Base-by-base conservation (phyloP, 2,797 vertebrate species). In the Poecilia gillii region DNA sequence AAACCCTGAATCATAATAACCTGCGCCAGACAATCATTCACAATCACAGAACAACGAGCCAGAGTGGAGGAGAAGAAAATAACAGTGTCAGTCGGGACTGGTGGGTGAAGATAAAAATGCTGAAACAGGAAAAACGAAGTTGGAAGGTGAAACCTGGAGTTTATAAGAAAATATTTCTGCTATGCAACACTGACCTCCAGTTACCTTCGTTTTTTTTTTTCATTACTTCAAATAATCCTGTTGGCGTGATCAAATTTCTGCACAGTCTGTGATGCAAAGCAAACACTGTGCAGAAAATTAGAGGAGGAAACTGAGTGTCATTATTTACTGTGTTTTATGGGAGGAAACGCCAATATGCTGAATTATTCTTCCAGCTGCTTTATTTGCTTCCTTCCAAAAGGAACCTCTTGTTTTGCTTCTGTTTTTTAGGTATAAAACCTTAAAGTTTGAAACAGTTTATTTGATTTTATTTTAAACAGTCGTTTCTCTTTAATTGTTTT, bases 241-340 rank as follows among this genome's bases (percentile, higher is more conserved):
- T 14, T 36, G 59, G 70, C 7, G 2, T 25, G 64, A 81, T 89
- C 76, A 72, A 33, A 81, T 85, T 81, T 81, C 79, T 47, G 31
- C 64, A 45, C 28, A 68, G 74, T 70, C 53, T 33, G 1, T 75
- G 39, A 74, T 59, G 51, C 55, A 85, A 85, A 80, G 49, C 62
- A 81, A 87, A 81, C 41, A 28, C 23, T 76, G 20, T 49, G 70
- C 77, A 51, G 49, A 41, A 80, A 59, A 80, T 79, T 46, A 75
- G 73, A 87, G 49, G 53, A 41, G 71, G 53, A 41, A 66, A 31
- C 25, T 18, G n/a, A 36, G 76, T 43, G 47, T n/a, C 18, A 14
- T 41, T 25, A 25, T 13, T 68, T 12, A 25, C 3, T 1, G 8
- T 12, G 9, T 20, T 66, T 36, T 41, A 23, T 11, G 3, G 3